phyloP scores from a whole-genome alignment of 2,113 vertebrate genomes.

The Plecotus auritus region DNA sequence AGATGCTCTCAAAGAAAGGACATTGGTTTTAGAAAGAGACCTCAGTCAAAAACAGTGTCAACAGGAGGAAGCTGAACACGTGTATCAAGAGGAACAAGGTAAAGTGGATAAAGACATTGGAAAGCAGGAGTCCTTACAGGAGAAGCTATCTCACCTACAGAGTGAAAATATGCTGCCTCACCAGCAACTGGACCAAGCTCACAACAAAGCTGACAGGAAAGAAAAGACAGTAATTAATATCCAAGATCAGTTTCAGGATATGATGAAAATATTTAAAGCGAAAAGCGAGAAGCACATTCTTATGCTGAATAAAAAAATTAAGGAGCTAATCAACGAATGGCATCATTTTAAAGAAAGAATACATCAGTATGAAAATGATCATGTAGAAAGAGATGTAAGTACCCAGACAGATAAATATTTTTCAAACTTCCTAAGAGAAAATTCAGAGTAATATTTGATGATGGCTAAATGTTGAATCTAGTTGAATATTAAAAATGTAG shows the following conservation, averaged over 20 bases:
- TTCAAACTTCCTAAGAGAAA: not conserved
- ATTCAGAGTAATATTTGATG: not conserved
- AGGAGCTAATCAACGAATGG: slow-evolving; percentile 86
- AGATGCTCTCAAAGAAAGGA: too few species aligned
- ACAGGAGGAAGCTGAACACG: slow-evolving; percentile 83
- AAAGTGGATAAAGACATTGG: slow-evolving; percentile 81
- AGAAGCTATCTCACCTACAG: slow-evolving; percentile 89
- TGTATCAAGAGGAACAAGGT: slow-evolving; percentile 84
- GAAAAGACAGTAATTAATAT: slow-evolving; percentile 84
- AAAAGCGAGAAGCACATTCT: slow-evolving; percentile 88
- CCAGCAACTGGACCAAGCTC: slow-evolving; percentile 90
- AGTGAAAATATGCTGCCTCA: slow-evolving; percentile 89
- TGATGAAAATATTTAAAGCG: slow-evolving; percentile 85
- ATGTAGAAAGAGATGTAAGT: slow-evolving; percentile 90
- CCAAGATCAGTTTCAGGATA: slow-evolving; percentile 89
- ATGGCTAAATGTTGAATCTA: not conserved
- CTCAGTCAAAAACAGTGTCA: not conserved
- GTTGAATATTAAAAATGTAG: not conserved
- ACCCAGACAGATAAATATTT: not conserved
- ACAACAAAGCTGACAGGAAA: slow-evolving; percentile 87
- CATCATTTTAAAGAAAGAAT: slow-evolving; percentile 87
- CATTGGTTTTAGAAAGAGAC: too few species aligned
- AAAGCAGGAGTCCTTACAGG: slow-evolving; percentile 89
- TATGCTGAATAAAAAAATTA: slow-evolving; percentile 88
- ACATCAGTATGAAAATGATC: slow-evolving; percentile 89